Evolutionary conservation across 2,888 invertebrate genomes (phyloP), one percentile per base, ranked within the genome.

Genomic region (Podabrus alpinus): DNA sequence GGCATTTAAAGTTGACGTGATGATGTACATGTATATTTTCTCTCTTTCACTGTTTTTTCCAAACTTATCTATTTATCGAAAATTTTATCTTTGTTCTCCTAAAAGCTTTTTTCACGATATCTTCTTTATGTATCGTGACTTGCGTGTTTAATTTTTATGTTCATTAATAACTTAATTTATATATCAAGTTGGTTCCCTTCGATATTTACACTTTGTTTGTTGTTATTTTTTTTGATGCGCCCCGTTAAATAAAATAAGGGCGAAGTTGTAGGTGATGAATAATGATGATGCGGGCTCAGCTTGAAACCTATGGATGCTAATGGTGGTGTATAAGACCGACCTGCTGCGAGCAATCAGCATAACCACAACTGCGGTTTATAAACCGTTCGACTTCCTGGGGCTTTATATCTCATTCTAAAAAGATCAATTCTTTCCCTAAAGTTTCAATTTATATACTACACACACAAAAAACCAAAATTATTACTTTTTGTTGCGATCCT

Each of bases 271-370:
- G 45, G 71, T 62, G 21, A 69, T 75, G 73, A 77, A 72, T 74
- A 72, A 75, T 77, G 72, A 74, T 69, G 71, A 72, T 69, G 77
- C 72, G 71, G 73, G 72, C 71, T 11, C 77, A 67, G 74, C 77
- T 77, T 72, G 77, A 77, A 73, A 60, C 62, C 72, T 60, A 75
- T 76, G 73, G 76, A 74, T 76, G 73, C 73, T 76, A 79, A 78
- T 76, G 75, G 76, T 72, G 74, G 73, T 70, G 72, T 71, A 71
- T 72, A 75, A 72, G 77, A 74, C 69, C 62, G 71, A 61, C 78
- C 76, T 68, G 74, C 78, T 73, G 79, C 19, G 76, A 76, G 73
- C 76, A 76, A 78, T 77, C 78, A 77, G 71, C 78, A 69, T 69
- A 67, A 72, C 70, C 67, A 71, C 72, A 72, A 66, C 61, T 59